Conservation (phyloP, 2,113 vertebrate genomes). For the Abramis brama region DNA sequence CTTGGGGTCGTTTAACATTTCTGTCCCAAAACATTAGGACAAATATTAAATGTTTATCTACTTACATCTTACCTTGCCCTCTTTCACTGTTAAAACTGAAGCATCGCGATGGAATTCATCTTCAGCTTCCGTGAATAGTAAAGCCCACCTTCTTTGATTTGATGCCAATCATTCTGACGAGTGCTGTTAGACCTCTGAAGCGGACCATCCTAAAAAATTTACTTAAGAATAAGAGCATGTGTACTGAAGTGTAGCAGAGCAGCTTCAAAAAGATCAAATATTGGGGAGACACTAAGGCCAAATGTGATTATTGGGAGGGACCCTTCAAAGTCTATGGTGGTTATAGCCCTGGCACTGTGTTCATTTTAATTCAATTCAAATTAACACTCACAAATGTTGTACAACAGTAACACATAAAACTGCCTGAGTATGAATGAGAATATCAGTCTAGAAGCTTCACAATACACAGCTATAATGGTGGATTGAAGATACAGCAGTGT, state of each 20-base stretch:
- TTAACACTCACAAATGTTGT: background rate
- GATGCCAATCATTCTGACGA: background rate
- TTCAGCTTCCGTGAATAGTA: background rate
- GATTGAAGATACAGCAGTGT: background rate
- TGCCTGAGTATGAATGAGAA: background rate
- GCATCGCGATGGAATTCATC: background rate
- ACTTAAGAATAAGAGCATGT: background rate
- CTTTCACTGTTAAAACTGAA: background rate
- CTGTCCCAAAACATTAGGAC: background rate
- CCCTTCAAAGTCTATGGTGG: background rate
- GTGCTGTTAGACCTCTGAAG: background rate
- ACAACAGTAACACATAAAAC: background rate
- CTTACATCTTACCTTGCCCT: background rate
- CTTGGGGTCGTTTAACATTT: background rate
- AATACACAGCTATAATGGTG: background rate
- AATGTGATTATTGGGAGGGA: background rate
- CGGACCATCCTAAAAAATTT: background rate
- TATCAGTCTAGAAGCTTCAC: background rate
- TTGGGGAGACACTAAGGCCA: background rate
- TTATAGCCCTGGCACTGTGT: too few relatives aligned
- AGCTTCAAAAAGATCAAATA: background rate
- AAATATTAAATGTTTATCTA: too few relatives aligned
- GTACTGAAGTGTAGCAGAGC: background rate
- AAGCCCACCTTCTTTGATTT: too few relatives aligned
- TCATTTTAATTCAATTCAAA: background rate